phyloP scores from a whole-genome alignment of 2,113 vertebrate genomes.

The Vidua macroura region DNA sequence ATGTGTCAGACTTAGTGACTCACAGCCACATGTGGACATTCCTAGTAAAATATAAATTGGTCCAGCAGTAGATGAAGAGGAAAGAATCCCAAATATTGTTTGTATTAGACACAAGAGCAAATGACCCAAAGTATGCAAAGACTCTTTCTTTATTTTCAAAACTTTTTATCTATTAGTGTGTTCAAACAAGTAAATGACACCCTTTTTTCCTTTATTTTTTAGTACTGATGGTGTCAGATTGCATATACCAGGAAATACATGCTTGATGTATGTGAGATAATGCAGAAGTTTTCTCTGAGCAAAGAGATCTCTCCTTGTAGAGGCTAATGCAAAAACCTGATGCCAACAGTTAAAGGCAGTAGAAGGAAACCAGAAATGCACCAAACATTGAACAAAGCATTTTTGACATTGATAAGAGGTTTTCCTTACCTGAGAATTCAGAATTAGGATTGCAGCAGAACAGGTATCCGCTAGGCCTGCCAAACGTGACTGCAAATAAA shows the following conservation, averaged over 20 bases:
- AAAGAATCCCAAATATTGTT: conserved; percentile 18
- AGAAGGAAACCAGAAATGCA: neutral
- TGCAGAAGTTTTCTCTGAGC: neutral
- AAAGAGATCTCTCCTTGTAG: neutral
- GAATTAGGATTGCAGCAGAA: neutral
- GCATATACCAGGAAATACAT: neutral
- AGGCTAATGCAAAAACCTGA: neutral
- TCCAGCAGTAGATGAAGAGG: neutral
- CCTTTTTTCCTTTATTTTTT: neutral
- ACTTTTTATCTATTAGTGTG: neutral
- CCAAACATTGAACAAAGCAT: neutral
- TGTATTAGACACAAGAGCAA: neutral
- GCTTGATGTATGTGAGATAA: neutral
- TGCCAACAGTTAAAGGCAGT: neutral
- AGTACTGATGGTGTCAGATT: neutral
- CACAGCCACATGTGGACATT: conserved; percentile 2
- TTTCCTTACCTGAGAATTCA: neutral
- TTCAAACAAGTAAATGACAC: neutral
- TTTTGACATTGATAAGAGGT: neutral
- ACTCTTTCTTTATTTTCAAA: neutral
- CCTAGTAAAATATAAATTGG: neutral
- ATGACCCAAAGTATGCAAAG: neutral
- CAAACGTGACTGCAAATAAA: neutral
- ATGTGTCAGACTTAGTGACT: conserved; percentile 32
- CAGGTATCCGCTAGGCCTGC: neutral